Evolutionary conservation across 2,113 vertebrate genomes (phyloP).

Genomic region (Heterochromis multidens): DNA sequence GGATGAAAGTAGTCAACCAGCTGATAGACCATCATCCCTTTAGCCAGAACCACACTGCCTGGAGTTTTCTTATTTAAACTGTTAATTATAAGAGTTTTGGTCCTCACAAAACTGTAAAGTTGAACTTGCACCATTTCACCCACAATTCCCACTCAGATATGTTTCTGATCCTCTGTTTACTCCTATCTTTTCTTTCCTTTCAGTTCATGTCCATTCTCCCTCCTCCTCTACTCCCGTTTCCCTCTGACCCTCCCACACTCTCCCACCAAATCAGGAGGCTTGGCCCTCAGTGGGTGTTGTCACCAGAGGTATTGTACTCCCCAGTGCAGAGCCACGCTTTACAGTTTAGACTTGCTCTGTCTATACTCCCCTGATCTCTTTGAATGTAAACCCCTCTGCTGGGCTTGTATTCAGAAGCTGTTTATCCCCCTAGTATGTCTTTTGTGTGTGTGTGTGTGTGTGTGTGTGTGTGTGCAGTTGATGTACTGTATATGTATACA

Average conservation of each 20-base stretch:
- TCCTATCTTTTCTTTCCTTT: not conserved
- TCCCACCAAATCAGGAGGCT: constrained; percentile 13
- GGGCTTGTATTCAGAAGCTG: constrained; percentile 19
- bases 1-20: not conserved
- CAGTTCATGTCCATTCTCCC: not conserved
- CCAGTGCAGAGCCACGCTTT: constrained; percentile 43
- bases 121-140: not conserved
- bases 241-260: constrained; percentile 3
- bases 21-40: not conserved
- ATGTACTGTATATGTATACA: constrained; percentile 2
- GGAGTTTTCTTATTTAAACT: not conserved
- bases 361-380: constrained; percentile 41
- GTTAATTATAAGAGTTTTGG: not conserved
- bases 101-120: not conserved
- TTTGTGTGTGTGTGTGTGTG: not conserved
- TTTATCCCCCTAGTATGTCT: constrained; percentile 8
- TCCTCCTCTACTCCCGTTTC: not conserved
- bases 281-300: constrained; percentile 34
- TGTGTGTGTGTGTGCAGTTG: not conserved
- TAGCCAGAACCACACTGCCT: accelerated
- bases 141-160: not conserved
- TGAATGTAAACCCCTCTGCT: constrained; percentile 44
- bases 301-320: constrained; percentile 45
- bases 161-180: not conserved
- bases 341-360: constrained; percentile 47